These are phyloP conservation scores for Melanargia galathea DNA, from an alignment of 2,888 invertebrate genomes.

Conservation along the genomic window DNA sequence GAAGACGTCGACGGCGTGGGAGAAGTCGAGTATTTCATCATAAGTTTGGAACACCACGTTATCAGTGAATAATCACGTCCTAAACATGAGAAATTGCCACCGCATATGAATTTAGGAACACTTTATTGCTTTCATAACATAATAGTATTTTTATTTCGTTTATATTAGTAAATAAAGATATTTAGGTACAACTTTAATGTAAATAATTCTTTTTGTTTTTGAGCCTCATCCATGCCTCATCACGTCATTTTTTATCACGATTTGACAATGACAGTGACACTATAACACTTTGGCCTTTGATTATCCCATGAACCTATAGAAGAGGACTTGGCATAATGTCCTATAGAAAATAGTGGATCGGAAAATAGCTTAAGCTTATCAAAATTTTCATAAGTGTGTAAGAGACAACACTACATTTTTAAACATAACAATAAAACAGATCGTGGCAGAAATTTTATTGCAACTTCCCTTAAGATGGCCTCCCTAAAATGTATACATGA, in stretches of 20 bases:
- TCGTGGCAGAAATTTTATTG: too few relatives aligned
- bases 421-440: too few relatives aligned
- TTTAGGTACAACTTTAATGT: not conserved
- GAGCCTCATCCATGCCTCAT: not conserved
- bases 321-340: too few relatives aligned
- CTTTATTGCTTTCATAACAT: slow-evolving; percentile 6
- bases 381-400: too few relatives aligned
- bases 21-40: slow-evolving; percentile 84
- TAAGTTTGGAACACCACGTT: slow-evolving; percentile 17
- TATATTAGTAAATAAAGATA: not conserved
- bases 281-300: too few relatives aligned
- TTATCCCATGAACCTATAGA: too few relatives aligned
- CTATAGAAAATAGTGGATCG: too few relatives aligned
- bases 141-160: not conserved
- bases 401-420: too few relatives aligned
- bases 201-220: not conserved
- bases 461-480: too few relatives aligned
- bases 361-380: too few relatives aligned
- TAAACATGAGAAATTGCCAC: not conserved
- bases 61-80: not conserved
- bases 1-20: slow-evolving; percentile 70
- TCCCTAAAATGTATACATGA: too few relatives aligned
- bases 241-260: not conserved
- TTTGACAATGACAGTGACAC: too few relatives aligned
- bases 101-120: not conserved